Evolutionary conservation across 2,797 vertebrate species (phyloP), one percentile per base, ranked within the genome.

Genomic region (Malacoraja senta): DNA sequence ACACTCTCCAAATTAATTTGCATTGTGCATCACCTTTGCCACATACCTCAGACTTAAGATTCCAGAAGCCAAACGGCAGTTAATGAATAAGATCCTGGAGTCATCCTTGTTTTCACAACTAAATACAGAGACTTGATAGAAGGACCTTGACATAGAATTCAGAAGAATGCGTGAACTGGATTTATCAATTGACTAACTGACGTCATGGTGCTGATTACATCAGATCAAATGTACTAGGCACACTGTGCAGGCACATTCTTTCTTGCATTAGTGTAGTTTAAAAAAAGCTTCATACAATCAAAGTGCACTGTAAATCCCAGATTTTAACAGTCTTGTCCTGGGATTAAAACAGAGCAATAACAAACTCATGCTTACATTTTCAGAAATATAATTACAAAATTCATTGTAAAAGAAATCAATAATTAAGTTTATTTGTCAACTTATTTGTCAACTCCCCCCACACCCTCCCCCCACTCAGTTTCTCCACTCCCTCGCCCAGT

Each of bases 201-300:
- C 4, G 44, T 92, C 71, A 74, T 44, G 6, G 21, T 92, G 68
- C 68, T 76, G 71, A 58, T 76, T 92, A 92, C 29, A 44, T 44
- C 90, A 58, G 35, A 53, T 76, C 38, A 92, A 38, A 76, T 76
- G 35, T 76, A 71, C n/a, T 35, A 76, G 35, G 68, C 90, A 91
- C 71, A 92, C 13, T 76, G 71, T 92, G 71, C 13, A 74, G 38
- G n/a, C 21, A 15, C 90, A 92, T 92, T 92, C 35, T 76, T 92
- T 92, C 24, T 35, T 92, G 90, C 58, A 71, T 92, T 92, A 53
- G 38, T 76, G 90, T 13, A 92, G 44, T 38, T 29, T 44, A 17
- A 26, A 74, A 7, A 86, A 92, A 12, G 9, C n/a, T 26, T 26
- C 2, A 35, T 88, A 68, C 12, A 65, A 88, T 32, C 15, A 58